Evolutionary conservation across 2,888 invertebrate genomes (phyloP).

Genomic region (Biston stratarius): DNA sequence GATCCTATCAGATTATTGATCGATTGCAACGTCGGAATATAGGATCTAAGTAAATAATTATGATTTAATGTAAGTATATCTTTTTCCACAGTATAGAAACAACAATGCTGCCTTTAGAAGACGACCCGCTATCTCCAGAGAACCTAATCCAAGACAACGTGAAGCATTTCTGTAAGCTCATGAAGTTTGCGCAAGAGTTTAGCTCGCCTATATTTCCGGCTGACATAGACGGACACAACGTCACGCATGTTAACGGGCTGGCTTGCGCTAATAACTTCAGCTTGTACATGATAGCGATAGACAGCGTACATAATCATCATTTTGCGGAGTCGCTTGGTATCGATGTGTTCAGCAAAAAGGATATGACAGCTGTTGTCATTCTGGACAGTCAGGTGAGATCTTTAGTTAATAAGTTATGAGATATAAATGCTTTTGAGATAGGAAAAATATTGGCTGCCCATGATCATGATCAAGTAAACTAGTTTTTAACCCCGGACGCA

Average conservation of each 20-base stretch:
- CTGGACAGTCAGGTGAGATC: conserved; percentile 89
- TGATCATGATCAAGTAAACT: too few relatives aligned
- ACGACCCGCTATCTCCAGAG: conserved; percentile 84
- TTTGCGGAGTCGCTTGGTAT: conserved; percentile 92
- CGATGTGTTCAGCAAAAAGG: conserved; percentile 85
- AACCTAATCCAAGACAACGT: conserved; percentile 77
- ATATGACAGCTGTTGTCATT: conserved; percentile 90
- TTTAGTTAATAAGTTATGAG: not conserved
- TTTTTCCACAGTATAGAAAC: conserved; percentile 66
- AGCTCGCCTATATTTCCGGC: conserved; percentile 68
- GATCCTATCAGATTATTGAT: too few relatives aligned
- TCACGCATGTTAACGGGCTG: conserved; percentile 77
- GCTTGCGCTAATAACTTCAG: conserved; percentile 76
- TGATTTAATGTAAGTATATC: not conserved
- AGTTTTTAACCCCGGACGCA: too few relatives aligned
- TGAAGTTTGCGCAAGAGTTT: conserved; percentile 73
- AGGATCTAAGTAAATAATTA: not conserved
- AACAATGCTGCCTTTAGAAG: conserved; percentile 76
- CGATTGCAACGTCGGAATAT: too few relatives aligned
- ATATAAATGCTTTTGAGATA: not conserved
- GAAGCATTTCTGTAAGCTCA: conserved; percentile 72
- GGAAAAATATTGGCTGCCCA: too few relatives aligned
- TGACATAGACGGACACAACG: conserved; percentile 52
- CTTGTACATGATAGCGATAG: conserved; percentile 88
- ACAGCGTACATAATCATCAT: conserved; percentile 90